A percentile compares a stretch with the other conserved stretches of the same genome.
These are phyloP conservation scores for Lordiphosa fenestrarum DNA, from an alignment of 2,888 invertebrate genomes.

Conservation along the genomic window DNA sequence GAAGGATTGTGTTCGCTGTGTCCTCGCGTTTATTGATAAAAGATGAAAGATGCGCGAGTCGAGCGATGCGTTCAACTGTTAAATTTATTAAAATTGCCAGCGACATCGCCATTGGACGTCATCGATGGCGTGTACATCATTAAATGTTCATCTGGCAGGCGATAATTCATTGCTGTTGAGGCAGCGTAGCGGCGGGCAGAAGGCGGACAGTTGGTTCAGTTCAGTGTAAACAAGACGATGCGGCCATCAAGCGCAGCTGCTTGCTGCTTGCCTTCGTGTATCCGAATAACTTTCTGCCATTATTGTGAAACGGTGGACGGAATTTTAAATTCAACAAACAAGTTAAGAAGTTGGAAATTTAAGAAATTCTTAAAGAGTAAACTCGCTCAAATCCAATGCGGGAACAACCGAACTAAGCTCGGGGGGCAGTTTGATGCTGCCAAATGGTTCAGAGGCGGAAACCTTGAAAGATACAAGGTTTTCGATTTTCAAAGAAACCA, in stretches of 20 bases:
- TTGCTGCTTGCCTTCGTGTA: conserved; percentile 8
- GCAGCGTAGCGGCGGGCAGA: not conserved
- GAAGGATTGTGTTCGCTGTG: conserved; percentile 26
- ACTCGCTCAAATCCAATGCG: too few species aligned
- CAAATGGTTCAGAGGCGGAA: too few species aligned
- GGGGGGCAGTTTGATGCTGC: too few species aligned
- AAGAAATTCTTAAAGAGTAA: too few species aligned
- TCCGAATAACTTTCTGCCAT: not conserved
- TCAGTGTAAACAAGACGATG: conserved; percentile 40
- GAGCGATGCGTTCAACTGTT: conserved; percentile 64
- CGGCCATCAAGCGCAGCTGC: conserved; percentile 61
- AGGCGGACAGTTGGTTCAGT: not conserved
- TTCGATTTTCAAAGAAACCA: too few species aligned
- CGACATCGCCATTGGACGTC: conserved; percentile 48
- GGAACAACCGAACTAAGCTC: too few species aligned
- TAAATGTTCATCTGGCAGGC: conserved; percentile 71
- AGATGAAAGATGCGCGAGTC: conserved; percentile 68
- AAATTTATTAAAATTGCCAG: conserved; percentile 72
- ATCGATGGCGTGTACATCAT: conserved; percentile 66
- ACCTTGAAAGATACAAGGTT: too few species aligned
- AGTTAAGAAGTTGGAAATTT: too few species aligned
- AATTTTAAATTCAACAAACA: too few species aligned
- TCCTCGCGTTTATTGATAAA: conserved; percentile 59
- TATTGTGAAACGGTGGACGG: too few species aligned
- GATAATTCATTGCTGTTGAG: conserved; percentile 61